Evolutionary conservation across 1,140 invertebrate species (phyloP), one percentile per base, ranked within the genome.

Genomic region (Drosophila trapezifrons): DNA sequence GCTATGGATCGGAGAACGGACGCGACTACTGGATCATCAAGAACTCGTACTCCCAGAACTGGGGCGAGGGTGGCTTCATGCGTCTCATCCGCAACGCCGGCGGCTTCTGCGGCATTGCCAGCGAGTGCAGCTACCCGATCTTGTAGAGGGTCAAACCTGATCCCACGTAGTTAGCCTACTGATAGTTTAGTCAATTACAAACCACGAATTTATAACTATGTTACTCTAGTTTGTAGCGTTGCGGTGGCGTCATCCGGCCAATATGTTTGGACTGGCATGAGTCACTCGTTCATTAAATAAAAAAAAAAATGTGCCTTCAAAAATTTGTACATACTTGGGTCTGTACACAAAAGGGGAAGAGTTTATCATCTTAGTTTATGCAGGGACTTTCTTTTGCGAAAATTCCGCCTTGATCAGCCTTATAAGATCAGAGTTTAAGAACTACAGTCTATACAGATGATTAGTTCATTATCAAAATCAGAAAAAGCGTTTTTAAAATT

Each of bases 1-100:
- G 94, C 13, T 94, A 94, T 60, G 94, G 95, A 12, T 93, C 92
- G 0, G 93, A 94, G 66, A 91, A 93, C 62, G 93, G 93, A 0
- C 85, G 93, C 17, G 94, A 96, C 56, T 97, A 96, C 91, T 97
- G 96, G 96, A 93, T 97, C 42, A 93, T 97, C 18, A 97, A 97
- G 92, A 97, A 97, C 93, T 95, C 94, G 1, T 96, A 95, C 93
- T 95, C 95, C 1, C 87, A 92, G 13, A 90, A 91, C 29, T 97
- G 96, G 96, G 96, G 96, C 3, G 93, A 95, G 63, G 92, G 94
- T 22, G 96, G 96, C 4, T 97, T 96, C 92, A 94, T 97, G 71
- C 93, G 93, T 60, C 94, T 96, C 80, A 87, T 93, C 1, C 92
- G 95, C 54, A 95, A 96, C 90, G 93, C 93, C 18, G 92, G 93